Evolutionary conservation across 1,140 invertebrate species (phyloP).

Genomic region (Heliothis subflexa): DNA sequence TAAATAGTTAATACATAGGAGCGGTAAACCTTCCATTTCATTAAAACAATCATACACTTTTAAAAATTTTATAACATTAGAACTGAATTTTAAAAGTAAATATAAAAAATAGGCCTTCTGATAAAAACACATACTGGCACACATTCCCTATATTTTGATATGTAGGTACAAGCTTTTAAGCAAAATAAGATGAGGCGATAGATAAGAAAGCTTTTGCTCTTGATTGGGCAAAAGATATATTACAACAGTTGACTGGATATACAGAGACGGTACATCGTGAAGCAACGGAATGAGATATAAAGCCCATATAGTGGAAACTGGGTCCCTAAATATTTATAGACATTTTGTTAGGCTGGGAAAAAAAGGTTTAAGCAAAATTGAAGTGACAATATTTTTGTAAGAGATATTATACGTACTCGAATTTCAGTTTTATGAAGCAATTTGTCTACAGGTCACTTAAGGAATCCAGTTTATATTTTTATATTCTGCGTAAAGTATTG

Average conservation of each 20-base stretch:
- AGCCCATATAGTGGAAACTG: slow-evolving; percentile 26
- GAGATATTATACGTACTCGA: slow-evolving; percentile 4
- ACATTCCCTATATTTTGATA: background rate
- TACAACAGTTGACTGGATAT: slow-evolving; percentile 20
- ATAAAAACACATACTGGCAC: too few relatives aligned
- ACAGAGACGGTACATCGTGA: slow-evolving; percentile 20
- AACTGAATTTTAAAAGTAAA: background rate
- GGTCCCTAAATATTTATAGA: slow-evolving; percentile 38
- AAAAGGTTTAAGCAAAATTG: slow-evolving; percentile 29
- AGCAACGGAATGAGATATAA: slow-evolving; percentile 31
- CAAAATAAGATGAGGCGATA: slow-evolving; percentile 19
- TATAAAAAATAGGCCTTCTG: background rate
- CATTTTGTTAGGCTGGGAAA: slow-evolving; percentile 11
- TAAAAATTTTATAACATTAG: too few relatives aligned
- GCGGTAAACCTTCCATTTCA: too few relatives aligned
- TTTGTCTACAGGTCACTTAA: background rate
- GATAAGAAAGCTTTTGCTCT: slow-evolving; percentile 14
- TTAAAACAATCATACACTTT: too few relatives aligned
- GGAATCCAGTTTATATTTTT: background rate
- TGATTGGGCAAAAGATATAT: slow-evolving; percentile 40
- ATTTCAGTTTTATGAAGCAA: background rate
- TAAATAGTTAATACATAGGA: too few relatives aligned
- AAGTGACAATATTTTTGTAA: slow-evolving; percentile 20
- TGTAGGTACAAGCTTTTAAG: background rate
- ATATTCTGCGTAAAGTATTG: too few relatives aligned